Evolutionary conservation across 1,140 invertebrate genomes (phyloP).

Genomic region (Oryctes rhinoceros): DNA sequence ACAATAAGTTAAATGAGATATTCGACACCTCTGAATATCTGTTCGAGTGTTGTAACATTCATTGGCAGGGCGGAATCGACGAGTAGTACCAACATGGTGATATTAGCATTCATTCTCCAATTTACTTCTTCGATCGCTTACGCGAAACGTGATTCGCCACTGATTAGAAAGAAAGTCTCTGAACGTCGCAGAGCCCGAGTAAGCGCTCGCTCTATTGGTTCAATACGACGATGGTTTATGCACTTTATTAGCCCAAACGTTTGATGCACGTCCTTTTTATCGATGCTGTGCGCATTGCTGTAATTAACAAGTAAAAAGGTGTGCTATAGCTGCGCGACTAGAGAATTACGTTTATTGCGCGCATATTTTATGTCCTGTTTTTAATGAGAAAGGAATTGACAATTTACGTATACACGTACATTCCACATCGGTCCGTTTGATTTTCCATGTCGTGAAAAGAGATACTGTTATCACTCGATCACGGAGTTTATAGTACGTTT

Average conservation of each 20-base stretch:
- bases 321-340: constrained; percentile 8
- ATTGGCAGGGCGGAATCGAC: background rate
- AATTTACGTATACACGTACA: constrained; percentile 23
- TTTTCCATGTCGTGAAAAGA: constrained; percentile 15
- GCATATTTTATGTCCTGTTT: constrained; percentile 27
- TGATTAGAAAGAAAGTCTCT: constrained; percentile 11
- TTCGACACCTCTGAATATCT: background rate
- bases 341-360: constrained; percentile 29
- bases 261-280: constrained; percentile 15
- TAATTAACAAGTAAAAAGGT: constrained; percentile 27
- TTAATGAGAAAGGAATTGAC: constrained; percentile 36
- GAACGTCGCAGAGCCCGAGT: background rate
- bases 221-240: background rate
- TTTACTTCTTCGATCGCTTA: background rate
- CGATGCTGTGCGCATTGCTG: background rate
- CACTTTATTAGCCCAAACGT: background rate
- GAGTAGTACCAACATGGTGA: background rate
- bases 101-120: background rate
- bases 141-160: background rate
- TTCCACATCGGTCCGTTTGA: constrained; percentile 26
- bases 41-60: background rate
- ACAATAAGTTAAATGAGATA: too few relatives aligned
- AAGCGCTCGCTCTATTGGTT: background rate
- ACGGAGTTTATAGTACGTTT: constrained; percentile 16
- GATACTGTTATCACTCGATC: constrained; percentile 32